phyloP scores from a whole-genome alignment of 2,797 vertebrate species.

The Lepilemur septentrionalis region DNA sequence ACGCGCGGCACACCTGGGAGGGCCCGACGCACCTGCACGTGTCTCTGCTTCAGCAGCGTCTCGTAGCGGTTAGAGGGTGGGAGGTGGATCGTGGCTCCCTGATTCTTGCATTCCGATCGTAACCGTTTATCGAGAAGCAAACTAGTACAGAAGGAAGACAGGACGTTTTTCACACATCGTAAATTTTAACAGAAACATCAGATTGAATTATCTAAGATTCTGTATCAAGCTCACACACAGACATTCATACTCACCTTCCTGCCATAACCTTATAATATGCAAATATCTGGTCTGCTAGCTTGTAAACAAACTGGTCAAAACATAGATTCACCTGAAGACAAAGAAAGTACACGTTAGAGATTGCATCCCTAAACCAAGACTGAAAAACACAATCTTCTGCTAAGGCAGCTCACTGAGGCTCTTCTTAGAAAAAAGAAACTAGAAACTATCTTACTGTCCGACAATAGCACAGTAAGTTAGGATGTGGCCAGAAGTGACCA shows the following conservation, averaged over 20 bases:
- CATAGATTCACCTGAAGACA: conserved; percentile 94
- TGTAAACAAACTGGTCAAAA: conserved; percentile 99
- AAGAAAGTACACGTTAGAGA: background rate
- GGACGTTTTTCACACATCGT: background rate
- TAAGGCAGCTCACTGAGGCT: background rate
- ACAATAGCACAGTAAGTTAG: background rate
- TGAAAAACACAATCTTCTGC: background rate
- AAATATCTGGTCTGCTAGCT: conserved; percentile 98
- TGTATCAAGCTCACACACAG: background rate
- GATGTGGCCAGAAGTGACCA: background rate
- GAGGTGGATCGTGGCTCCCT: conserved; percentile 93
- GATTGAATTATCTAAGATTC: background rate
- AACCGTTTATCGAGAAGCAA: conserved; percentile 96
- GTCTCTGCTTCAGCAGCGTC: conserved; percentile 96
- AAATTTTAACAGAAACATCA: background rate
- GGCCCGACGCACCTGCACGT: conserved; percentile 91
- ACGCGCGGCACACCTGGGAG: rapidly evolving
- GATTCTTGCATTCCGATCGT: conserved; percentile 95
- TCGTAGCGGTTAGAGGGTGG: conserved; percentile 95
- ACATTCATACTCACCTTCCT: conserved; percentile 91
- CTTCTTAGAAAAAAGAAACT: background rate
- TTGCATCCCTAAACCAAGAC: background rate
- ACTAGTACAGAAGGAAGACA: conserved; percentile 78
- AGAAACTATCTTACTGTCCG: background rate
- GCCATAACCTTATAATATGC: conserved; percentile 97